These are phyloP conservation scores for Equus quagga DNA, from an alignment of 2,113 vertebrate genomes.

Conservation along the genomic window DNA sequence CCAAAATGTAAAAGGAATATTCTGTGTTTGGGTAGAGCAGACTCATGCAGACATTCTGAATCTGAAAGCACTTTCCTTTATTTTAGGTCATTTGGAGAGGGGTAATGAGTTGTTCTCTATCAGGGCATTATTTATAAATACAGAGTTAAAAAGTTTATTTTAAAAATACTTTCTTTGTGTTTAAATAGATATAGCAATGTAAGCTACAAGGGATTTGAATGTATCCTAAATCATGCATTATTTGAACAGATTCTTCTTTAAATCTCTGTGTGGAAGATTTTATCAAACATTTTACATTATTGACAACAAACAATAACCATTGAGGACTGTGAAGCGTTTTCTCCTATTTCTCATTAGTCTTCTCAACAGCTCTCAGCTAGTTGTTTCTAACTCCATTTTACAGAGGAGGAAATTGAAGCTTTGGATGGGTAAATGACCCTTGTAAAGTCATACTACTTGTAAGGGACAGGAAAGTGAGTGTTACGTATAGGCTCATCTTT, in stretches of 20 bases:
- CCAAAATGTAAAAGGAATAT: background rate
- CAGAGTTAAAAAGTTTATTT: constrained; percentile 28
- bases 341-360: background rate
- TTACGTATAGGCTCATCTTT: background rate
- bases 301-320: background rate
- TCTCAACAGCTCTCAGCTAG: background rate
- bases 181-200: background rate
- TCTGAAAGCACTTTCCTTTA: constrained; percentile 26
- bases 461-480: background rate
- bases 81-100: background rate
- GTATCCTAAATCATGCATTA: background rate
- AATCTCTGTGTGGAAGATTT: constrained; percentile 15
- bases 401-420: background rate
- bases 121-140: constrained; percentile 3
- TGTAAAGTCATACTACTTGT: background rate
- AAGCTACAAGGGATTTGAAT: background rate
- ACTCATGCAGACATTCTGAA: background rate
- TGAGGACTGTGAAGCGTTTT: background rate
- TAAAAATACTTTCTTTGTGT: background rate
- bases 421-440: background rate
- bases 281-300: constrained; percentile 12
- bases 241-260: background rate
- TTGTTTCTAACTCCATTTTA: constrained; percentile 40
- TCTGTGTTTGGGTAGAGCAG: background rate
- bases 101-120: background rate